A percentile compares a stretch with the other conserved stretches of the same genome.
These are phyloP conservation scores for Dione vanillae DNA, from an alignment of 2,888 invertebrate species.

Conservation along the genomic window DNA sequence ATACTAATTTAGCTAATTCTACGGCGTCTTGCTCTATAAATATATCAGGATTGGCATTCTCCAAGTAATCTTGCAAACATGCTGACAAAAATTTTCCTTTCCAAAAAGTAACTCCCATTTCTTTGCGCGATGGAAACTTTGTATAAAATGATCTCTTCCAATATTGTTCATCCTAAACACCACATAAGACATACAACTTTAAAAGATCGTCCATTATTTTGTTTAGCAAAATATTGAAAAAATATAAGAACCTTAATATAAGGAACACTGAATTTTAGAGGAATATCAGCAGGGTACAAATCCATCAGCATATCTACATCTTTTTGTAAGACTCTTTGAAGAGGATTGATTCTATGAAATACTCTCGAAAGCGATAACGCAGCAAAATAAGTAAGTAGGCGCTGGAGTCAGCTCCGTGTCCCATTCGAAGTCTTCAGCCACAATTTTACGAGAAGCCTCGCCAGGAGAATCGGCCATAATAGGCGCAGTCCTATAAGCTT, in stretches of 20 bases:
- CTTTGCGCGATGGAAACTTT: constrained; percentile 67
- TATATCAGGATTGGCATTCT: constrained; percentile 72
- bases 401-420: constrained; percentile 71
- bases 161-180: constrained; percentile 83
- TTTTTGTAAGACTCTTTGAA: constrained; percentile 81
- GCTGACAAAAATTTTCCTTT: constrained; percentile 82
- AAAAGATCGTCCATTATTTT: background rate
- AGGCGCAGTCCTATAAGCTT: constrained; percentile 63
- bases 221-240: background rate
- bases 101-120: constrained; percentile 83
- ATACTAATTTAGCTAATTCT: constrained; percentile 69
- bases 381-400: constrained; percentile 69
- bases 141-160: constrained; percentile 84
- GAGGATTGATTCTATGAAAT: constrained; percentile 80
- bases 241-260: constrained; percentile 73
- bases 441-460: constrained; percentile 64
- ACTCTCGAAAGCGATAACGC: constrained; percentile 64
- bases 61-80: constrained; percentile 75
- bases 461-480: constrained; percentile 59
- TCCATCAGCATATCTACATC: constrained; percentile 86
- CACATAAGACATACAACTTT: background rate
- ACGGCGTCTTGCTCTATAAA: constrained; percentile 73
- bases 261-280: constrained; percentile 82
- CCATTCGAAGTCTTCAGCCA: constrained; percentile 78
- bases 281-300: constrained; percentile 84